phyloP scores from a whole-genome alignment of 2,113 vertebrate genomes.

The Galbula dea region DNA sequence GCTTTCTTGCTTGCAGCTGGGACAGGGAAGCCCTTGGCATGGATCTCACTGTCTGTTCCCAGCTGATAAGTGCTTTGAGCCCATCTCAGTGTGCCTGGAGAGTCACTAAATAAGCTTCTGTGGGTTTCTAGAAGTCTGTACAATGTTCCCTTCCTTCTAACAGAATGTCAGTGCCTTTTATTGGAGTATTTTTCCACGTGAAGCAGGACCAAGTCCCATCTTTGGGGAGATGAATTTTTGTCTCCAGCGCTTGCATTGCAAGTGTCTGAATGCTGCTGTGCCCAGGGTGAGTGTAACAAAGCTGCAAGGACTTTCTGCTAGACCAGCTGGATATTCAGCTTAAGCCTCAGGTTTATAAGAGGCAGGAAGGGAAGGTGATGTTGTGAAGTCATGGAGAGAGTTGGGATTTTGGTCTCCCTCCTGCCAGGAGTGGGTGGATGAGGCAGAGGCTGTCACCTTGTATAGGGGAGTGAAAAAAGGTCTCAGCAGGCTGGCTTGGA shows the following conservation, averaged over 20 bases:
- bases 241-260: neutral
- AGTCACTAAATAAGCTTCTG: neutral
- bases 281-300: neutral
- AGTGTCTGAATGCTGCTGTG: fast-evolving
- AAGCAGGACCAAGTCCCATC: fast-evolving
- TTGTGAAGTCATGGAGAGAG: neutral
- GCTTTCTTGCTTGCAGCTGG: neutral
- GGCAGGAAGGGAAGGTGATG: neutral
- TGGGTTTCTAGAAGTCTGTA: neutral
- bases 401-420: neutral
- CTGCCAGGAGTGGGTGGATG: neutral
- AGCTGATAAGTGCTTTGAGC: neutral
- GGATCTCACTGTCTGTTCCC: neutral
- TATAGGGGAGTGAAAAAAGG: fast-evolving
- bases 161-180: neutral
- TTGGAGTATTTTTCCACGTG: neutral
- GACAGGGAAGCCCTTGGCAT: neutral
- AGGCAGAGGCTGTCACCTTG: neutral
- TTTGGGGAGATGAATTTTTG: neutral
- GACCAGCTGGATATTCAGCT: neutral
- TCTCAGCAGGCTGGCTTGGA: neutral
- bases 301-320: neutral
- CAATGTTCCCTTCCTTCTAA: neutral
- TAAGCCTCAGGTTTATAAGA: neutral
- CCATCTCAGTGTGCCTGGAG: fast-evolving